phyloP scores from a whole-genome alignment of 64 coral and sea anemone species.

The Montipora cactus region DNA sequence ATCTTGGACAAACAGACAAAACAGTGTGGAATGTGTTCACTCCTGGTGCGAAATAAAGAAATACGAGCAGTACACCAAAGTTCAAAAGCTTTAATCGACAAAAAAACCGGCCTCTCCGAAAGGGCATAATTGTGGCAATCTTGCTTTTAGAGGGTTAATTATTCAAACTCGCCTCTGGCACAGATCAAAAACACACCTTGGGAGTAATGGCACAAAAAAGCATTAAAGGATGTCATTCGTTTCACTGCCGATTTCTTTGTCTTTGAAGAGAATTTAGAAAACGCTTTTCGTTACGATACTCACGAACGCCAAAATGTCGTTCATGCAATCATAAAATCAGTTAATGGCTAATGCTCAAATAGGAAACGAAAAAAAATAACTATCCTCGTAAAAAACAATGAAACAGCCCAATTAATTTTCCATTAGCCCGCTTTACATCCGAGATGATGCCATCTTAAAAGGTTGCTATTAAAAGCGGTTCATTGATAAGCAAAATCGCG shows the following conservation, averaged over 20 bases:
- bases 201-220: not conserved
- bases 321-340: conserved; percentile 35
- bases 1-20: conserved; percentile 32
- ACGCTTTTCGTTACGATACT: not conserved
- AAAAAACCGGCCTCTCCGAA: not conserved
- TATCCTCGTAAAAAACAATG: conserved; percentile 82
- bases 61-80: not conserved
- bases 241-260: conserved; percentile 12
- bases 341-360: conserved; percentile 17
- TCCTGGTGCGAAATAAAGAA: not conserved
- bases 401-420: conserved; percentile 92
- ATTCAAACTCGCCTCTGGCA: conserved; percentile 73
- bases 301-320: not conserved
- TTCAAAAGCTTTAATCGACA: not conserved
- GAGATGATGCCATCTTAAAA: conserved; percentile 98
- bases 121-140: not conserved
- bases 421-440: conserved; percentile 91
- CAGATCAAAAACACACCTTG: conserved; percentile 28
- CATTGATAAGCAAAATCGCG: conserved; percentile 79
- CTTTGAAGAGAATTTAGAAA: not conserved
- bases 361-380: conserved; percentile 79
- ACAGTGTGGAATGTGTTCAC: not conserved
- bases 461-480: conserved; percentile 97
- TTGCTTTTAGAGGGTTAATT: conserved; percentile 11
- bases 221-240: not conserved